Evolutionary conservation across 2,113 vertebrate species (phyloP), one percentile per base, ranked within the genome.

Genomic region (Microtus montanus): DNA sequence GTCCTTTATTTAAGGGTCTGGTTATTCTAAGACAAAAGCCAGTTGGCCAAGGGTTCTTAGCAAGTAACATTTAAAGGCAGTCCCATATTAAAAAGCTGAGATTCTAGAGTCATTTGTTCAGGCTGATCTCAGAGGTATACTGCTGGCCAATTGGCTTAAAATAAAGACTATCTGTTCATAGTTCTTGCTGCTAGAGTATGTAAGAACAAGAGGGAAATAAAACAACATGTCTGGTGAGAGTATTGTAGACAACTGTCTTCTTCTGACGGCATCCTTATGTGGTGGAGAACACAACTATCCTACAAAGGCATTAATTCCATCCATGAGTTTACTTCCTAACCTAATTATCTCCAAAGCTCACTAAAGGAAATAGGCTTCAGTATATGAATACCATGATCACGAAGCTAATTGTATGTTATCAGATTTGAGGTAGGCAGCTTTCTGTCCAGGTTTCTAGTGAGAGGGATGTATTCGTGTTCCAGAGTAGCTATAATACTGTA

Each of bases 1-100:
- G 58, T 92, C 66, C 33, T 26, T 79, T 63, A 35, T 35, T 41
- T 6, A n/a, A 41, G 1, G 49, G 9, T 33, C 41, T n/a, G 44
- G 19, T 20, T 66, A 83, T 82, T 58, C 19, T 20, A 74, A 91
- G 96, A 58, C 7, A 10, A 52, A 93, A 14, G 14, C 90, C 47
- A 64, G 7, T 35, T 96, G 35, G 10, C 15, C 13, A 75, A 92
- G 22, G 17, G 3, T 22, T 63, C 35, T 44, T 1, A 74, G 5
- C 11, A 79, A 26, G 4, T 44, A 82, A 89, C 28, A 2, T 13
- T 90, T 86, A 82, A 91, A 91, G 10, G 13, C 58, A 41, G 1
- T 85, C 1, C 8, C n/a, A 70, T 24, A 4, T 84, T 26, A 64
- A 75, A 79, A 10, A 74, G 38, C 19, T 20, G 19, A 8, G 5